phyloP scores from a whole-genome alignment of 1,140 invertebrate genomes.

The Proctacanthus coquilletti region DNA sequence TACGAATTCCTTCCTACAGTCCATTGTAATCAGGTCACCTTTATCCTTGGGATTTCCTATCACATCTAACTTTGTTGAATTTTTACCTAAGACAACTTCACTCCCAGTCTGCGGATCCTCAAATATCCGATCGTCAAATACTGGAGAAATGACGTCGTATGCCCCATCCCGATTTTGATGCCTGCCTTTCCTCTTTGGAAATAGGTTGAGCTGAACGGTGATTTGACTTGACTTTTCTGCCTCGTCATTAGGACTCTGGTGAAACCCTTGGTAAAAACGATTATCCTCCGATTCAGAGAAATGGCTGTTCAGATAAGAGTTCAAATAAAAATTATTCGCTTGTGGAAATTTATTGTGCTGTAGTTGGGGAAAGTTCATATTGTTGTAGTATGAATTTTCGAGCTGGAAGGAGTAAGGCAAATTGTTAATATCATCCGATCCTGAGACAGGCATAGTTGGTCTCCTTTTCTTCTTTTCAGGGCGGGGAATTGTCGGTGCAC shows the following conservation, averaged over 20 bases:
- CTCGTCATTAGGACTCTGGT: not conserved
- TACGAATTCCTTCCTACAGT: too few species aligned
- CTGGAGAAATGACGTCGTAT: not conserved
- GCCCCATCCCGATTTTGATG: not conserved
- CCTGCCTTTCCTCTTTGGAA: slow-evolving; percentile 22
- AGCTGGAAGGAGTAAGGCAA: not conserved
- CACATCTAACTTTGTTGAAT: not conserved
- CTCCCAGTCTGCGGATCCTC: not conserved
- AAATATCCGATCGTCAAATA: not conserved
- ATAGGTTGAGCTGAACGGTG: slow-evolving; percentile 33
- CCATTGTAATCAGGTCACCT: too few species aligned
- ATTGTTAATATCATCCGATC: not conserved
- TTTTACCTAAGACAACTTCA: not conserved
- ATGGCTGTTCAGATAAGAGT: not conserved
- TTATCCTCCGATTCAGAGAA: not conserved
- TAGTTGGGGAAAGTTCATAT: not conserved
- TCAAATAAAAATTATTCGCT: not conserved
- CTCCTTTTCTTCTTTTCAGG: not conserved
- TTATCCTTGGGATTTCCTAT: not conserved
- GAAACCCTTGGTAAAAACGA: not conserved
- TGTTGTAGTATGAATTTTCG: slow-evolving; percentile 1
- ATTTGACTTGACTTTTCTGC: slow-evolving; percentile 18
- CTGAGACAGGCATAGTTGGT: not conserved
- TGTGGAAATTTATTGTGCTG: not conserved
- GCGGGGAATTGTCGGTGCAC: not conserved